Evolutionary conservation across 2,797 vertebrate genomes (phyloP).

Genomic region (Arremon brunneinucha): DNA sequence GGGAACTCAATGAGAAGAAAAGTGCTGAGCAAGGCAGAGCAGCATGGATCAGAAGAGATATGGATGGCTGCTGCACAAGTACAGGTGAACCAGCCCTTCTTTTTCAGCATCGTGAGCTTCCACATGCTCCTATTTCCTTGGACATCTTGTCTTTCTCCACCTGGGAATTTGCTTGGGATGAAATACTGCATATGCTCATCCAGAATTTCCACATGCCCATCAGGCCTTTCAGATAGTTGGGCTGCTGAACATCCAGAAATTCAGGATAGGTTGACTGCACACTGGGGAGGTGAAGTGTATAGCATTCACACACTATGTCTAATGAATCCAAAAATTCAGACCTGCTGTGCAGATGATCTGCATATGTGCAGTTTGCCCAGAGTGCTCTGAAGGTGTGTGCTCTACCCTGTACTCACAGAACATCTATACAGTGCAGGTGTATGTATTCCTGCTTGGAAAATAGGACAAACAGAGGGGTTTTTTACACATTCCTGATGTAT

Average conservation of each 20-base stretch:
- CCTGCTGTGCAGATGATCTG: conserved; percentile 15
- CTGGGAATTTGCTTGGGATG: not conserved
- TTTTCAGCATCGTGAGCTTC: not conserved
- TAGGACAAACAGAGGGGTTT: accelerated
- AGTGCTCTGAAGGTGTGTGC: accelerated
- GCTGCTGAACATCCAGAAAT: conserved; percentile 26
- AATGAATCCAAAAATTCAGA: conserved; percentile 2
- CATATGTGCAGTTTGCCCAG: not conserved
- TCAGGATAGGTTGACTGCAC: not conserved
- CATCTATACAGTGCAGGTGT: not conserved
- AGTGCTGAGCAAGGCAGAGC: not conserved
- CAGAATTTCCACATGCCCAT: conserved; percentile 1
- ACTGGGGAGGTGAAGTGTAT: not conserved
- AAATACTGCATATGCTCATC: not conserved
- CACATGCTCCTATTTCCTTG: accelerated
- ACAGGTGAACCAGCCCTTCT: not conserved
- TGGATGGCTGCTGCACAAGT: not conserved
- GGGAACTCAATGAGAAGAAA: not conserved
- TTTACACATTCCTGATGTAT: not conserved
- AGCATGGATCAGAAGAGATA: not conserved
- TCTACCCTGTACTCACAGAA: not conserved
- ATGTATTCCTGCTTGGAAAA: not conserved
- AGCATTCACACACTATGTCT: not conserved
- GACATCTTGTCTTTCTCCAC: not conserved
- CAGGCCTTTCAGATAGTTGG: not conserved